Conservation (phyloP, 2,113 vertebrate species). For the Rana temporaria region DNA sequence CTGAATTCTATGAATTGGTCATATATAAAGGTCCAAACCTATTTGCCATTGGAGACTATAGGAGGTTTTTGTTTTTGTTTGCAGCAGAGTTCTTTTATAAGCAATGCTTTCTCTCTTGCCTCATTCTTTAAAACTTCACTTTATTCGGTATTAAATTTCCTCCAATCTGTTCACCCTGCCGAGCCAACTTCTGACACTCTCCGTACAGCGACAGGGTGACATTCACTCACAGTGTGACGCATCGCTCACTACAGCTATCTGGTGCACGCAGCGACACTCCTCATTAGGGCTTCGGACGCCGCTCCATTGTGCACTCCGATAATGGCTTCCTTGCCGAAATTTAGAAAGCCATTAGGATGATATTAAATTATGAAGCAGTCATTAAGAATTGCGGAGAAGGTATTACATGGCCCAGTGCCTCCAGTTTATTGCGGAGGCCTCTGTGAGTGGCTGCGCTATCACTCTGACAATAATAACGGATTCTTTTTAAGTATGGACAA, state of each 20-base stretch:
- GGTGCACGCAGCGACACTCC: conserved; percentile 26
- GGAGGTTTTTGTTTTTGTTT: too few relatives aligned
- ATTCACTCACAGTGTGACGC: too few relatives aligned
- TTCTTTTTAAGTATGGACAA: conserved; percentile 26
- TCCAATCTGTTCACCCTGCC: too few relatives aligned
- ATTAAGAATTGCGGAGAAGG: conserved; percentile 43
- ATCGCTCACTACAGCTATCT: background rate
- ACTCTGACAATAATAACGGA: conserved; percentile 33
- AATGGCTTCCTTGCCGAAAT: conserved; percentile 45
- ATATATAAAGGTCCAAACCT: too few relatives aligned
- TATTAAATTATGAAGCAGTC: conserved; percentile 49
- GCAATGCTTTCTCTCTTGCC: too few relatives aligned
- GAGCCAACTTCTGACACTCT: too few relatives aligned
- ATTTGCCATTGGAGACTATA: too few relatives aligned
- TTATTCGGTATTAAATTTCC: too few relatives aligned
- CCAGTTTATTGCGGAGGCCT: conserved; percentile 45
- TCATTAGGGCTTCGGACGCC: conserved; percentile 9
- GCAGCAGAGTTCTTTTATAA: too few relatives aligned
- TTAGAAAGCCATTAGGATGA: conserved; percentile 41
- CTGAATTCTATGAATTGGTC: too few relatives aligned
- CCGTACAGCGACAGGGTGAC: too few relatives aligned
- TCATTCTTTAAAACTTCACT: too few relatives aligned
- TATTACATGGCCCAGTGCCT: conserved; percentile 50
- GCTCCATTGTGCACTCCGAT: conserved; percentile 33
- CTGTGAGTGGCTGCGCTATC: conserved; percentile 26